Conservation (phyloP, 2,113 vertebrate species). For the Pipra filicauda region DNA sequence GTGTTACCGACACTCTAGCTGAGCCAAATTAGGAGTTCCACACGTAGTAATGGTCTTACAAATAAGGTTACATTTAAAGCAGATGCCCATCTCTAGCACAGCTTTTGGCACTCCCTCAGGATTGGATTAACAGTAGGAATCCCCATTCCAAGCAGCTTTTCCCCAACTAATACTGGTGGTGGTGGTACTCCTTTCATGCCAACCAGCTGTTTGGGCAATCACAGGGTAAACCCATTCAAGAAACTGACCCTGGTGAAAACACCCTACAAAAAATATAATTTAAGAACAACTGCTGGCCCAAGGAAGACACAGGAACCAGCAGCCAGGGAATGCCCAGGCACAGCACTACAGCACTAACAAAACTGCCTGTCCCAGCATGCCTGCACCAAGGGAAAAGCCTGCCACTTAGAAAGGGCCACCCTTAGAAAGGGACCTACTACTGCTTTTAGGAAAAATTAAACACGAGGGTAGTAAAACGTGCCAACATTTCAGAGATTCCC, state of each 20-base stretch:
- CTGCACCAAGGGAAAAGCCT: neutral
- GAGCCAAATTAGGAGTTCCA: neutral
- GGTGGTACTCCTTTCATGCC: neutral
- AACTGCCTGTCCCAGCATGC: neutral
- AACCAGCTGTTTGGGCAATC: neutral
- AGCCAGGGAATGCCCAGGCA: neutral
- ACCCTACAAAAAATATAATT: neutral
- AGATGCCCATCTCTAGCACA: neutral
- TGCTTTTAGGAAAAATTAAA: neutral
- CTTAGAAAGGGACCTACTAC: neutral
- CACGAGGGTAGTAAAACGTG: neutral
- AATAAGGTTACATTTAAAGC: neutral
- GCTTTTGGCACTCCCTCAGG: neutral
- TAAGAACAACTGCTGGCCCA: neutral
- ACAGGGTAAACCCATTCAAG: neutral
- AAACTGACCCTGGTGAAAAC: neutral
- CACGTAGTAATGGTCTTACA: neutral
- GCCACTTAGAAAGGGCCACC: neutral
- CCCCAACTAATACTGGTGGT: neutral
- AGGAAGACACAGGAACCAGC: neutral
- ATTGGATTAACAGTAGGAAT: neutral
- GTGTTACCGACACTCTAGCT: neutral
- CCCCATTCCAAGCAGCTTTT: neutral
- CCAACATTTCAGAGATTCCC: neutral
- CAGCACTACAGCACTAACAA: rapidly evolving